Percentiles rank a stretch among this genome's conserved stretches.
Evolutionary conservation across 2,888 invertebrate genomes (phyloP).

Genomic region (Drosophila quinaria): DNA sequence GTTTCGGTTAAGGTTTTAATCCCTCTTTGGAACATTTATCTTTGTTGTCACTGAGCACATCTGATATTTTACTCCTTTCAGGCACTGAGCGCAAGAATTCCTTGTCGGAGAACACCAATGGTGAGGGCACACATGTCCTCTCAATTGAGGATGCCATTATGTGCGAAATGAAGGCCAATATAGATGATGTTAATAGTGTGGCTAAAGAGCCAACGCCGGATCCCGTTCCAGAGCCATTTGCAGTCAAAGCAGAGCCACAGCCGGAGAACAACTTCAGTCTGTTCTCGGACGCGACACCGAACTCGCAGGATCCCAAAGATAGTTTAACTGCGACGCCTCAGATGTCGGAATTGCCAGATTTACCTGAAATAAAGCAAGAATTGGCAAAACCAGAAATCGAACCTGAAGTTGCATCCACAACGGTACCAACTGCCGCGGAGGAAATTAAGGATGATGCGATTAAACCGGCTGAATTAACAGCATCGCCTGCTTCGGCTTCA

Average conservation of each 20-base stretch:
- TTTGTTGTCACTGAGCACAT: no score
- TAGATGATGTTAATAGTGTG: constrained; percentile 43
- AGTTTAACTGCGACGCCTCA: background rate
- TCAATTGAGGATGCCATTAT: constrained; percentile 70
- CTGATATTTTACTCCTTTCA: constrained; percentile 18
- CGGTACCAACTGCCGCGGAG: background rate
- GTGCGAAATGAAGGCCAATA: constrained; percentile 65
- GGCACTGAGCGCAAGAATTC: constrained; percentile 79
- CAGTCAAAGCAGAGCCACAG: constrained; percentile 11
- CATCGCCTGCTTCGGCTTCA: constrained; percentile 64
- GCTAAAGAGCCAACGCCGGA: constrained; percentile 23
- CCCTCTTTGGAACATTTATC: no score
- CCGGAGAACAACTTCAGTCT: constrained; percentile 26
- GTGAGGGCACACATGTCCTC: constrained; percentile 23
- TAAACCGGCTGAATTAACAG: constrained; percentile 43
- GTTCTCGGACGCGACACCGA: constrained; percentile 21
- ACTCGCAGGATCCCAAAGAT: constrained; percentile 22
- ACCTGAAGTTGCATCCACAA: background rate
- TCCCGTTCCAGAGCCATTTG: background rate
- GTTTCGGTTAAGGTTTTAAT: no score
- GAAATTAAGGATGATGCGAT: constrained; percentile 43
- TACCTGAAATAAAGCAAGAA: constrained; percentile 30
- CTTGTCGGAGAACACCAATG: constrained; percentile 42
- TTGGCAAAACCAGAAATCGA: background rate
- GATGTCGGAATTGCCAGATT: background rate